Percentiles rank a stretch among this genome's conserved stretches.
These are phyloP conservation scores for Harpagifer antarcticus DNA, from an alignment of 2,797 vertebrate species.

Conservation along the genomic window DNA sequence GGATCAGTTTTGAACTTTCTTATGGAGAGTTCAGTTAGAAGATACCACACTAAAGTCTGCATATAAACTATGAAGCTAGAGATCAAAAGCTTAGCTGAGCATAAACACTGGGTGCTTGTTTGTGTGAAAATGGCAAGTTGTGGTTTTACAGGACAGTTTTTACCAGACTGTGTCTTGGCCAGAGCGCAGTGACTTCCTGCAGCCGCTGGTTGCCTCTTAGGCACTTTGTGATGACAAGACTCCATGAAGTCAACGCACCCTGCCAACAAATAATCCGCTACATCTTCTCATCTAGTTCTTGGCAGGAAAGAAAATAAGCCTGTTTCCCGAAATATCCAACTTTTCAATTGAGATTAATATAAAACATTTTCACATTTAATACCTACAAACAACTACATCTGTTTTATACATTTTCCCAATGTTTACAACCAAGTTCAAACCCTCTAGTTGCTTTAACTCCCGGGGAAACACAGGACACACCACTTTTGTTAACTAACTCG, in stretches of 20 bases:
- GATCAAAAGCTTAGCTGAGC: constrained; percentile 10
- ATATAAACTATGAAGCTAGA: constrained; percentile 6
- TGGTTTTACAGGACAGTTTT: constrained; percentile 20
- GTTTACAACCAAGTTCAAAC: too few species aligned
- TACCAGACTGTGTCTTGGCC: constrained; percentile 31
- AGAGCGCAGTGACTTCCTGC: constrained; percentile 27
- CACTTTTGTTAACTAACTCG: too few species aligned
- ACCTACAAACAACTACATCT: too few species aligned
- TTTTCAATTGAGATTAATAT: neutral
- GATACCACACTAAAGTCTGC: neutral
- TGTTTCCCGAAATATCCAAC: neutral
- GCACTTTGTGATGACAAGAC: constrained; percentile 28
- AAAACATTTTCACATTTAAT: too few species aligned
- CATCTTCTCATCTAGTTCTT: constrained; percentile 17
- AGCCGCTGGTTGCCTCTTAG: constrained; percentile 29
- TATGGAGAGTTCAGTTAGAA: neutral
- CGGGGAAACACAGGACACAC: too few species aligned
- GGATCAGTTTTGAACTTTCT: neutral
- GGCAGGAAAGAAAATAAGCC: neutral
- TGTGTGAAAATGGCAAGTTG: constrained; percentile 32
- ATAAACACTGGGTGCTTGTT: constrained; percentile 25
- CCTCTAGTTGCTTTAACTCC: too few species aligned
- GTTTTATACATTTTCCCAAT: too few species aligned
- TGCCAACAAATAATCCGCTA: constrained; percentile 23
- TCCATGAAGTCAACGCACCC: constrained; percentile 20